Conservation (phyloP, 2,797 vertebrate genomes). For the Alectoris magna region DNA sequence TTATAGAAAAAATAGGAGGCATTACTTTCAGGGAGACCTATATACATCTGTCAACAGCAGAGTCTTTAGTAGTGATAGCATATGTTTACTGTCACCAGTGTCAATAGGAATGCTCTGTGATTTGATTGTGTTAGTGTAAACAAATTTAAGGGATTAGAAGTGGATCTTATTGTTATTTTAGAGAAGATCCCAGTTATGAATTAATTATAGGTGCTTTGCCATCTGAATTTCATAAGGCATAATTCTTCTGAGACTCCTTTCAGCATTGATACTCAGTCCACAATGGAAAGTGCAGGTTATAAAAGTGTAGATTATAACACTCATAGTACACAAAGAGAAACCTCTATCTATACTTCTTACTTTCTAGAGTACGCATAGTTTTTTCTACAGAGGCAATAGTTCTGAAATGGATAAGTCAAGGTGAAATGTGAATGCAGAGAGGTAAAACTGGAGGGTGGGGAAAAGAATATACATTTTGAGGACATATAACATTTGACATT, state of each 20-base stretch:
- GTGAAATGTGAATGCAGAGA: not conserved
- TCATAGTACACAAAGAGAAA: not conserved
- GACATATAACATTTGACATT: not conserved
- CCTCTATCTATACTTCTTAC: not conserved
- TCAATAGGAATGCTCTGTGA: not conserved
- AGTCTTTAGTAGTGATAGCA: not conserved
- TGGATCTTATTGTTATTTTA: not conserved
- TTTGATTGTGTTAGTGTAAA: not conserved
- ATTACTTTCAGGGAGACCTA: no score
- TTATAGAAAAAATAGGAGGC: no score
- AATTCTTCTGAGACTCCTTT: not conserved
- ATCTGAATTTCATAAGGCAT: not conserved
- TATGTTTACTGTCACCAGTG: not conserved
- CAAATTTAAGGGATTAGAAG: not conserved
- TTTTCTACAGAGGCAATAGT: not conserved
- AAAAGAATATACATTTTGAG: not conserved
- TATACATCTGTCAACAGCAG: not conserved
- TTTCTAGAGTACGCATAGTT: not conserved
- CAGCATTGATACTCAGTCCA: fast-evolving
- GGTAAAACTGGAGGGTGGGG: not conserved
- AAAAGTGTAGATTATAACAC: not conserved
- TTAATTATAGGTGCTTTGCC: not conserved
- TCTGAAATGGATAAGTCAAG: not conserved
- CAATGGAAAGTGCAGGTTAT: not conserved
- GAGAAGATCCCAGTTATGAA: not conserved